Percentiles rank a stretch among this genome's conserved stretches.
phyloP scores from a whole-genome alignment of 2,113 vertebrate genomes.

The Heterotis niloticus region DNA sequence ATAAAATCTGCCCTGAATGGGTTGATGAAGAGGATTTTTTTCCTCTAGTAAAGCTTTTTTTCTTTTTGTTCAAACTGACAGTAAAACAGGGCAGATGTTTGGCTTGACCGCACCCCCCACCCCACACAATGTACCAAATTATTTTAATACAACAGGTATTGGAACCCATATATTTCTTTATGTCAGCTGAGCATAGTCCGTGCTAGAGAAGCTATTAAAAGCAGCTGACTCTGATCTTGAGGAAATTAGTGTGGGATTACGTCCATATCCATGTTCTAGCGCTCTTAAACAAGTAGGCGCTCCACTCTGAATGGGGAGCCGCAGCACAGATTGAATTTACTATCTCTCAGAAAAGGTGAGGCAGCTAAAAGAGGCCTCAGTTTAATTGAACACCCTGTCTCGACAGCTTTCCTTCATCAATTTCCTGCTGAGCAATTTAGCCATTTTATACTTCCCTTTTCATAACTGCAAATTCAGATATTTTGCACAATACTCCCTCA shows the following conservation, averaged over 20 bases:
- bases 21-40: slow-evolving; percentile 12
- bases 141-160: not conserved
- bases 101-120: not conserved
- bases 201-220: not conserved
- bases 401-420: slow-evolving; percentile 19
- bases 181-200: not conserved
- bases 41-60: slow-evolving; percentile 6
- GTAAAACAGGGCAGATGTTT: slow-evolving; percentile 8
- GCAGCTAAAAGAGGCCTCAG: not conserved
- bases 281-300: not conserved
- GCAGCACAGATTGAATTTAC: slow-evolving; percentile 2
- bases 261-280: not conserved
- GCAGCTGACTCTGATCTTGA: not conserved
- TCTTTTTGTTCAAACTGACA: not conserved
- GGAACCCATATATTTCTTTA: not conserved
- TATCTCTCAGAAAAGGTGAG: not conserved
- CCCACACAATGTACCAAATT: not conserved
- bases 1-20: slow-evolving; percentile 5
- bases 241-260: not conserved
- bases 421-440: slow-evolving; percentile 21
- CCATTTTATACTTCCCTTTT: slow-evolving; percentile 22
- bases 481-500: slow-evolving; percentile 13
- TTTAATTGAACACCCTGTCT: not conserved
- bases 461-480: slow-evolving; percentile 18
- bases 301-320: not conserved